Evolutionary conservation across 2,797 vertebrate species (phyloP), one percentile per base, ranked within the genome.

Genomic region (Sciurus carolinensis): DNA sequence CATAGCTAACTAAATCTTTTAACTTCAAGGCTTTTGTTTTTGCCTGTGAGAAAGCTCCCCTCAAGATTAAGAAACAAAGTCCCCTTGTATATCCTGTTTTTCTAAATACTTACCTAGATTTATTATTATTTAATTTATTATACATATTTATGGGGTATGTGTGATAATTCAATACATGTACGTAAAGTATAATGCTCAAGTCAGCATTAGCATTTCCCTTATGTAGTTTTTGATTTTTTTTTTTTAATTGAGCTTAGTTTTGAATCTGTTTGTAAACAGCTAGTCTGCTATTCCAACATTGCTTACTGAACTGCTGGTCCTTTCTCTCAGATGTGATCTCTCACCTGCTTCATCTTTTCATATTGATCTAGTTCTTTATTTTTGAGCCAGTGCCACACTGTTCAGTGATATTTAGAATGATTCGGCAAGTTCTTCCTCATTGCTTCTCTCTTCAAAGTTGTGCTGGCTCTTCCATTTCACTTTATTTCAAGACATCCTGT

Each of bases 201-300:
- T 22, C 28, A 47, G 59, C 28, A 64, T 30, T 82, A 64, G 9
- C 42, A 82, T 82, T 82, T 82, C 18, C 30, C 5, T 17, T 62
- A 73, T 0, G 42, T 64, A 9, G 86, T 87, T 89, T 94, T 94
- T 62, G 57, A 77, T 92, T 33, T 11, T 73, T 36, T 36, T 36
- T 97, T 66, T 69, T 96, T 64, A 39, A 91, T 82, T 71, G 75
- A 79, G 14, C 64, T 95, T 75, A 66, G 33, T 84, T 87, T 91
- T 90, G 89, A 87, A 81, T 94, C 42, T 94, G 3, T 87, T 64
- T 89, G 2, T 80, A 95, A 81, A 81, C 67, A 59, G 28, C 7
- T 86, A 59, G 14, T 36, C 30, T 76, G 6, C 84, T 93, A 86
- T 87, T 80, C 18, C 17, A 75, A 39, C 33, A 85, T 67, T 5